These are phyloP conservation scores for Brachionus rubens DNA, from an alignment of 1,140 invertebrate genomes.

Conservation along the genomic window DNA sequence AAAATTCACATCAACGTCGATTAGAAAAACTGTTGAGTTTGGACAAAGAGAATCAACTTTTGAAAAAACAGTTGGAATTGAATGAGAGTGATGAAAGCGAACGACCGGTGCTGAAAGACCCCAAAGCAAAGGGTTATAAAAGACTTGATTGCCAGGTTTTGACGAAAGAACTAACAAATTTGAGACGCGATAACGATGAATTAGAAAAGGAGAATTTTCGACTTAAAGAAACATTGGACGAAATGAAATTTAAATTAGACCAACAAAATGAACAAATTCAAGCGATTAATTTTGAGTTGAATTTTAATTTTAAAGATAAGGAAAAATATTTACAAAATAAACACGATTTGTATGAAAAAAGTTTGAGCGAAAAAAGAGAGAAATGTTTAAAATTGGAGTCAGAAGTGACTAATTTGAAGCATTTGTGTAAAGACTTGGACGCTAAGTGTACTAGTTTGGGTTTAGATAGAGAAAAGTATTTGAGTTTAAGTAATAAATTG, in stretches of 20 bases:
- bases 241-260: not conserved
- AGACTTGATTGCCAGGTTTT: not conserved
- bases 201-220: constrained; percentile 17
- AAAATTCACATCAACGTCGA: not conserved
- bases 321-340: not conserved
- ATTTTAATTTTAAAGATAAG: not conserved
- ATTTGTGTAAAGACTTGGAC: constrained; percentile 1
- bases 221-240: constrained; percentile 1
- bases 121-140: not conserved
- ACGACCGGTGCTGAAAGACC: not conserved
- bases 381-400: constrained; percentile 8
- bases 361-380: not conserved
- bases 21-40: not conserved
- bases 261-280: not conserved
- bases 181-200: not conserved
- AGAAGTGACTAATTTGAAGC: not conserved
- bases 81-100: not conserved
- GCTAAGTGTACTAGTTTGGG: not conserved
- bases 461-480: constrained; percentile 3
- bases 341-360: not conserved
- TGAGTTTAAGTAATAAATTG: constrained; percentile 1
- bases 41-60: not conserved
- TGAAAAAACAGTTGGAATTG: not conserved
- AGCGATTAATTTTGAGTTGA: not conserved
- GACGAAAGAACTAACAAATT: not conserved